Evolutionary conservation across 2,888 invertebrate species (phyloP), one percentile per base, ranked within the genome.

Genomic region (Andrena chrysosceles): DNA sequence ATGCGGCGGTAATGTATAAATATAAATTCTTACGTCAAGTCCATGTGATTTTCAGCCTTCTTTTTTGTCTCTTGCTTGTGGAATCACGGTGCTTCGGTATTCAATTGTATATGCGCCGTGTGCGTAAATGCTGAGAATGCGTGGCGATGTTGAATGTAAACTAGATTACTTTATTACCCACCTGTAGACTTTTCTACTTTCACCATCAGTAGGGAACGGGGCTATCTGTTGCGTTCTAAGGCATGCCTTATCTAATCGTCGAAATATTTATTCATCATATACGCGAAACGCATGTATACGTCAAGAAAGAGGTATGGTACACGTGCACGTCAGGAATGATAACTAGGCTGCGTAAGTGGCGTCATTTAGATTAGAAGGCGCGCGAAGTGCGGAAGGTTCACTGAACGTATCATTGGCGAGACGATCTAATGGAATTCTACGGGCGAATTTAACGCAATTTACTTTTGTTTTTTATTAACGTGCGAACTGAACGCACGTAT

Each of bases 221-320:
- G 85, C 85, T 89, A 89, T 87, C 90, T 84, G 20, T 20, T 56
- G 49, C 48, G 62, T 66, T 54, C 69, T 71, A 73, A 81, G 80
- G 81, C 82, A 66, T 66, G 66, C 56, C 64, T 89, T 89, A 89
- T 89, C 89, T 89, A 89, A 89, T 89, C 89, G 71, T 35, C 6
- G 78, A 78, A 85, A 80, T 84, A 87, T 85, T 89, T 84, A 83
- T 82, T 67, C 72, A 75, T 59, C 52, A 35, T 70, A 52, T 82
- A 73, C 69, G 81, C 56, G 70, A 83, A 87, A 85, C 64, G 88
- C 67, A 20, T 62, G 56, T 79, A 73, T 35, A 80, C 69, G 81
- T 77, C 77, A 85, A 77, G 76, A 80, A 77, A 72, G 77, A 74
- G 78, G 66, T 76, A 52, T 26, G 48, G 52, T 71, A 87, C 84